Conservation (phyloP, 2,113 vertebrate genomes). For the Nestor notabilis region DNA sequence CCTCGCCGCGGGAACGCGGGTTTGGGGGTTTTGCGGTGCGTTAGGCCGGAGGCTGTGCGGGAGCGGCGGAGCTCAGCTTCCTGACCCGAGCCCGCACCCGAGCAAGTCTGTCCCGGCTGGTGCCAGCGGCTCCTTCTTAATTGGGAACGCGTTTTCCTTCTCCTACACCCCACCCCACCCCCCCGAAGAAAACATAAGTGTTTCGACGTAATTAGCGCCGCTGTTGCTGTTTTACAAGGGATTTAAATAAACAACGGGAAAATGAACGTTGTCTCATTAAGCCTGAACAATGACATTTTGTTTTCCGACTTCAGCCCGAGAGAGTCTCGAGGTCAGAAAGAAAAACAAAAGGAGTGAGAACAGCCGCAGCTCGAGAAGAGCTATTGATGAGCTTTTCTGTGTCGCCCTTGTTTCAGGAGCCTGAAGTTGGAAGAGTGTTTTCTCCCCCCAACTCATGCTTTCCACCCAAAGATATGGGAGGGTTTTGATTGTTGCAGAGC, state of each 20-base stretch:
- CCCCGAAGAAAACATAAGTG: too few relatives aligned
- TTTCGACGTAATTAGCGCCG: background rate
- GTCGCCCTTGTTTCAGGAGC: background rate
- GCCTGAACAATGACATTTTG: conserved; percentile 51
- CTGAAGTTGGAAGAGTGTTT: background rate
- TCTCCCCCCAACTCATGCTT: background rate
- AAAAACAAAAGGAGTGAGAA: background rate
- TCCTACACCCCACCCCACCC: accelerated
- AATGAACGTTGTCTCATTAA: conserved; percentile 45
- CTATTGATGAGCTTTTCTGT: background rate
- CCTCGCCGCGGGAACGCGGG: background rate
- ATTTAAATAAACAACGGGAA: background rate
- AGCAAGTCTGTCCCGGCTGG: too few relatives aligned
- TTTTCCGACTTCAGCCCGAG: conserved; percentile 11
- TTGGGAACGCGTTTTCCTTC: background rate
- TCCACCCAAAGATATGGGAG: background rate
- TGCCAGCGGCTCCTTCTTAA: background rate
- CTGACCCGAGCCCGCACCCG: background rate
- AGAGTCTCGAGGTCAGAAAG: background rate
- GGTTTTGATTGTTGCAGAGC: background rate
- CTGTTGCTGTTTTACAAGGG: background rate
- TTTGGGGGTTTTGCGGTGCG: background rate
- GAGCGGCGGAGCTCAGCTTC: background rate
- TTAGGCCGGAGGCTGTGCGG: background rate
- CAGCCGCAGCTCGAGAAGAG: background rate